Evolutionary conservation across 2,888 invertebrate genomes (phyloP).

Genomic region (Nycteola revayana): DNA sequence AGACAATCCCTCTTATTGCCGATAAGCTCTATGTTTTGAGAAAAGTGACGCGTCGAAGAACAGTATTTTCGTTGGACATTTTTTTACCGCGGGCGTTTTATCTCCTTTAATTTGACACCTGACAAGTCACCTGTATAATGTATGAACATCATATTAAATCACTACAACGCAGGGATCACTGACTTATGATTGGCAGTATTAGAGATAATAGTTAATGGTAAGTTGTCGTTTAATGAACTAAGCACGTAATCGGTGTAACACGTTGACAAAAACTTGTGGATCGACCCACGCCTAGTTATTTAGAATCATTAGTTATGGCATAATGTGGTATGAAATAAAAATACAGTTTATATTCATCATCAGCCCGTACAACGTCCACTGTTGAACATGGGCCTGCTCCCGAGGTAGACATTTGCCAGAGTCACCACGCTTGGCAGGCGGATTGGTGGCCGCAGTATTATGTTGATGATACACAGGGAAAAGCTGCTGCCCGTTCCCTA

Average conservation of each 20-base stretch:
- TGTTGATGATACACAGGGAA: no score
- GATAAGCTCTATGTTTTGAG: no score
- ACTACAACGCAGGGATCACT: constrained; percentile 39
- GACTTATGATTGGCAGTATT: constrained; percentile 51
- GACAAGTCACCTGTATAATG: constrained; percentile 22
- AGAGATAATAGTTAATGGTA: constrained; percentile 42
- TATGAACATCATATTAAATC: constrained; percentile 18
- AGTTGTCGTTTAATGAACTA: constrained; percentile 49
- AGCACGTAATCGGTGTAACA: constrained; percentile 33
- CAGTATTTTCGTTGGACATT: constrained; percentile 4
- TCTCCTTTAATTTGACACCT: constrained; percentile 33
- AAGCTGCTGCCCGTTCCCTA: no score
- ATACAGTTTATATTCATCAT: no score
- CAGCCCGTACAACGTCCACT: no score
- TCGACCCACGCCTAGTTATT: constrained; percentile 28
- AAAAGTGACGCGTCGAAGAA: background rate
- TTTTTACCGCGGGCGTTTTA: constrained; percentile 25
- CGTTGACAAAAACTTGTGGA: constrained; percentile 28
- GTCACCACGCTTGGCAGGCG: no score
- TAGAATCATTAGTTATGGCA: constrained; percentile 23
- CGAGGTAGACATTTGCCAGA: no score
- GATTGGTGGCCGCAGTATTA: no score
- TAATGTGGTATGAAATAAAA: no score
- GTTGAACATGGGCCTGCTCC: no score
- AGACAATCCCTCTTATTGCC: no score